phyloP scores from a whole-genome alignment of 2,797 vertebrate genomes.

The Syngnathus rostellatus region DNA sequence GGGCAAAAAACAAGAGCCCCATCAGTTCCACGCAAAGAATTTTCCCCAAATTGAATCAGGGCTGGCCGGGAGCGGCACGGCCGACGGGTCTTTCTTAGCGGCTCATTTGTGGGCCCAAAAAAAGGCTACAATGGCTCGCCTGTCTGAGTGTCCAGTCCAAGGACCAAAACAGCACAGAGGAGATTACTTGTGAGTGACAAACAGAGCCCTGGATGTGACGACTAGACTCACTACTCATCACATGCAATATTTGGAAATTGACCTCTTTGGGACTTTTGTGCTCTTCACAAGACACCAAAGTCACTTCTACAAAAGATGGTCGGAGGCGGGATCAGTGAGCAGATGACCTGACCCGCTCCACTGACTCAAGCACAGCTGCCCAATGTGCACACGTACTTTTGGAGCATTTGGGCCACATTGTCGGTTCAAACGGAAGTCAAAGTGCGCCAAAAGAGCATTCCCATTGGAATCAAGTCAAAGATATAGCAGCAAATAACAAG shows the following conservation, averaged over 20 bases:
- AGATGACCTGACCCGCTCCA: too few species aligned
- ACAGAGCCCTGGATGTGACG: slow-evolving; percentile 44
- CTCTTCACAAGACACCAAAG: not conserved
- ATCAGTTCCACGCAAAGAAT: slow-evolving; percentile 58
- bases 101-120: slow-evolving; percentile 47
- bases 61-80: slow-evolving; percentile 39
- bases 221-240: slow-evolving; percentile 14
- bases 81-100: slow-evolving; percentile 44
- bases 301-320: too few species aligned
- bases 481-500: slow-evolving; percentile 4
- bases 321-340: too few species aligned
- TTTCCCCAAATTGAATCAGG: slow-evolving; percentile 72
- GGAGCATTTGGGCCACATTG: too few species aligned
- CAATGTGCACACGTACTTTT: too few species aligned
- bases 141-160: slow-evolving; percentile 47
- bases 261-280: not conserved
- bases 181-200: slow-evolving; percentile 46
- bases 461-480: not conserved
- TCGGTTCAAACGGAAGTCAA: not conserved
- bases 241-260: not conserved
- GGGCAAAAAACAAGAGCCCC: slow-evolving; percentile 58
- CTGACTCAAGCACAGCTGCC: too few species aligned
- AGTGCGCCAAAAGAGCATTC: not conserved
- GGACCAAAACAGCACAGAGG: slow-evolving; percentile 32
- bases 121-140: slow-evolving; percentile 55